Conservation (phyloP, 2,888 invertebrate genomes). For the Thymelicus lineola region DNA sequence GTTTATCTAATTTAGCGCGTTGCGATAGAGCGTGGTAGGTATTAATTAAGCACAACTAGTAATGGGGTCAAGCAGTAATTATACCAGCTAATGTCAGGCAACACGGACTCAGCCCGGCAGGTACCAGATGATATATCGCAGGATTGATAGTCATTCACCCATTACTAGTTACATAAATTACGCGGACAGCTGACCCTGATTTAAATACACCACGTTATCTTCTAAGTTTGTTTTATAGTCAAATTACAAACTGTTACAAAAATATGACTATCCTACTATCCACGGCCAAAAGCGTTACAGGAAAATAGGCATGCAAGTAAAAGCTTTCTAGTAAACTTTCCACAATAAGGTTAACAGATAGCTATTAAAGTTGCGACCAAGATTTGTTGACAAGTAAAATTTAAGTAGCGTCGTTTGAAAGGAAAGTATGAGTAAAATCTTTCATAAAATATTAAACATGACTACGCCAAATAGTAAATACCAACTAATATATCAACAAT, state of each 20-base stretch:
- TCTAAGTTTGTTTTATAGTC: too few species aligned
- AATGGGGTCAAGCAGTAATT: conserved; percentile 75
- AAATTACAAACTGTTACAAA: too few species aligned
- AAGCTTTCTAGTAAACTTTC: conserved; percentile 10
- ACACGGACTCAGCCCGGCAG: conserved; percentile 49
- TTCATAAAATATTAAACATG: too few species aligned
- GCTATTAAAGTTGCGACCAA: not conserved
- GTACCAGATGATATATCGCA: conserved; percentile 35
- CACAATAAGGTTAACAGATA: not conserved
- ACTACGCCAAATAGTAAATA: too few species aligned
- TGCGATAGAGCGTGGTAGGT: conserved; percentile 53
- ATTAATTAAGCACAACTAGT: conserved; percentile 61
- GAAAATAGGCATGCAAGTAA: not conserved
- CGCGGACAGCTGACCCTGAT: conserved; percentile 16
- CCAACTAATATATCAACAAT: too few species aligned
- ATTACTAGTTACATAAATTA: conserved; percentile 34
- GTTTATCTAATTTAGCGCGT: conserved; percentile 41
- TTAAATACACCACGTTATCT: not conserved
- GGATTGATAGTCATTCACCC: conserved; percentile 16
- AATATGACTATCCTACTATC: too few species aligned
- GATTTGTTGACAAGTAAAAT: conserved; percentile 2
- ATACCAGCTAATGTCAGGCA: conserved; percentile 64
- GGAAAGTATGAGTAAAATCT: too few species aligned
- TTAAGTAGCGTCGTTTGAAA: too few species aligned
- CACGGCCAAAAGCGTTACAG: not conserved